Evolutionary conservation across 2,113 vertebrate genomes (phyloP).

Genomic region (Campylorhamphus procurvoides): DNA sequence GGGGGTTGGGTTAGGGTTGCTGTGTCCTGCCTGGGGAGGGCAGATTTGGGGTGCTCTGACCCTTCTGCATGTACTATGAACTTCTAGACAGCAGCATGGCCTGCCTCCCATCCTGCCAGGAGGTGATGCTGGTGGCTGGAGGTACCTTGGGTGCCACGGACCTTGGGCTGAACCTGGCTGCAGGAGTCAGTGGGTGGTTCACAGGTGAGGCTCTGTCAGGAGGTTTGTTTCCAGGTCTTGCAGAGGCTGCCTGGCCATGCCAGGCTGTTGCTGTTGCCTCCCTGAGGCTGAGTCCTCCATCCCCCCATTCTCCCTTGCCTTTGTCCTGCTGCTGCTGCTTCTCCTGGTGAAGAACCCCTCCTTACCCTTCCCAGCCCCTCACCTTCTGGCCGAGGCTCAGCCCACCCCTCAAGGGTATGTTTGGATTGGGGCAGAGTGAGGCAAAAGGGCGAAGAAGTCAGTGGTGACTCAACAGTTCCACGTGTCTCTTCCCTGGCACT

Average conservation of each 20-base stretch:
- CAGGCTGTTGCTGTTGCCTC: rapidly evolving
- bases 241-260: neutral
- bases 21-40: neutral
- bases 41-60: neutral
- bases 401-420: rapidly evolving
- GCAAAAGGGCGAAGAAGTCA: rapidly evolving
- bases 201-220: neutral
- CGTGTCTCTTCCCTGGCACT: rapidly evolving
- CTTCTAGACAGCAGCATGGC: neutral
- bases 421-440: neutral
- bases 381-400: rapidly evolving
- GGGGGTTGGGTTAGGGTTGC: too few relatives aligned
- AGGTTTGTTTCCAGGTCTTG: neutral
- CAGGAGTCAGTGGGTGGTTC: neutral
- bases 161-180: neutral
- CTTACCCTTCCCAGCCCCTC: neutral
- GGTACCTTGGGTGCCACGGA: rapidly evolving
- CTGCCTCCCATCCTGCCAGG: rapidly evolving
- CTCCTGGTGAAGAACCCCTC: neutral
- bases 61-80: rapidly evolving
- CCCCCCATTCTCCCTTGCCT: rapidly evolving
- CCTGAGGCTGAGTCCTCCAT: neutral
- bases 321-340: neutral
- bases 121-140: neutral
- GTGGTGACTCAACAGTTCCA: neutral